Evolutionary conservation across 1,140 invertebrate species (phyloP), one percentile per base, ranked within the genome.

Genomic region (Zaprionus gabonicus): DNA sequence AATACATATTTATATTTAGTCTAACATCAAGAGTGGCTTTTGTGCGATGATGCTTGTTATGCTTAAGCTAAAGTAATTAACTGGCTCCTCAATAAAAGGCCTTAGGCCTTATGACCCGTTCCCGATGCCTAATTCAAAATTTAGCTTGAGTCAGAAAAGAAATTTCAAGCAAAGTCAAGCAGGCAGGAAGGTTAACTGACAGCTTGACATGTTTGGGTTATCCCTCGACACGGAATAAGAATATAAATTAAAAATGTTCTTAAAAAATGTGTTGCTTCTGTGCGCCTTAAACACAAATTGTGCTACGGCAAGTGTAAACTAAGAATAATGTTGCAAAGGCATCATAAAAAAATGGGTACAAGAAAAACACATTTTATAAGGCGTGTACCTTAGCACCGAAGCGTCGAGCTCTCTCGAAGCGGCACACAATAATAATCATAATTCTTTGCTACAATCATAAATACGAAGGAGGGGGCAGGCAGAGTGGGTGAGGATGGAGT

Each of bases 301-400:
- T 27, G 27, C n/a, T 17, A 20, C n/a, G 2, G 23, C 57, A 41
- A 41, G n/a, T 60, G 25, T 17, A 72, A 74, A 69, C 55, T 67
- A 53, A 51, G 70, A 72, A 58, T 58, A 65, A 46, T 58, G 27
- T n/a, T 23, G 23, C n/a, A 34, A 9, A 34, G 49, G 5, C 20
- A 25, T 13, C 20, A 64, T 51, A 31, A 31, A 41, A 66, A 72
- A 49, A 59, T 23, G 13, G 2, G 15, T 60, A 76, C 73, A 76
- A 53, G 73, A 38, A 66, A 76, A 76, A 60, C 44, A 46, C 67
- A 76, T 60, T 76, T 69, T 65, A 64, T 34, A 28, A 38, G 36
- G 2, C 60, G 20, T 71, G 68, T 46, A 59, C 13, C 7, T 10
- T 36, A 25, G 28, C 23, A 31, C 49, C 15, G 38, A 34, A 34